Base-by-base conservation (phyloP, 2,888 invertebrate genomes). In the Colletes collaris region DNA sequence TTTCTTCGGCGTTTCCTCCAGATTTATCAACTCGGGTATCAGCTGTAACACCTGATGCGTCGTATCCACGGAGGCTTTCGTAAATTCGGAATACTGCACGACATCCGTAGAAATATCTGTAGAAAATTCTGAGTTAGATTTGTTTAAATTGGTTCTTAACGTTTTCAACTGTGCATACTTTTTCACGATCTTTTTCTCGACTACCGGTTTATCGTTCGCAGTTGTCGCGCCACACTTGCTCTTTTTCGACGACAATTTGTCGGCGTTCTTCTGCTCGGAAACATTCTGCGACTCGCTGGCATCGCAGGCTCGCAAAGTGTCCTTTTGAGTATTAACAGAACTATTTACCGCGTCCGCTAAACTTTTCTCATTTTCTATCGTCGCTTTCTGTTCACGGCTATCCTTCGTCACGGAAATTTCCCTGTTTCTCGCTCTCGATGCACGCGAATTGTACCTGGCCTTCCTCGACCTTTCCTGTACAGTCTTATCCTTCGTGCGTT, bases 1-100 rank as follows among this genome's bases (percentile, higher is more conserved):
- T 75, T 93, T 92, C 19, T 89, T 85, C 0, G 93, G 93, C 2
- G 93, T 93, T 65, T 91, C 44, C 2, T 46, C 91, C 13, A 92
- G 79, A 16, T 88, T 89, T 6, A 86, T 66, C 60, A 91, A 82
- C 35, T 89, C 84, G 0, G 88, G 81, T 10, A 89, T 52, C 8
- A 44, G 19, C 35, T 78, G 78, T n/a, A 78, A 19, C 4, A 82
- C 81, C 16, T 80, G 82, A n/a, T 80, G 82, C 3, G 79, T 72
- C 4, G 69, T 79, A 53, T 89, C 88, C 0, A 79, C 67, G 0
- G 85, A 86, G 6, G 76, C 82, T 64, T 85, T 88, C 4, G 62
- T 46, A 0, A 77, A 60, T 55, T 86, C 86, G 0, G 64, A 40
- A 35, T 27, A 44, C 6, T 64, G 74, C 8, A 35, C 7, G 19